Evolutionary conservation across 2,113 vertebrate genomes (phyloP).

Genomic region (Dromiciops gliroides): DNA sequence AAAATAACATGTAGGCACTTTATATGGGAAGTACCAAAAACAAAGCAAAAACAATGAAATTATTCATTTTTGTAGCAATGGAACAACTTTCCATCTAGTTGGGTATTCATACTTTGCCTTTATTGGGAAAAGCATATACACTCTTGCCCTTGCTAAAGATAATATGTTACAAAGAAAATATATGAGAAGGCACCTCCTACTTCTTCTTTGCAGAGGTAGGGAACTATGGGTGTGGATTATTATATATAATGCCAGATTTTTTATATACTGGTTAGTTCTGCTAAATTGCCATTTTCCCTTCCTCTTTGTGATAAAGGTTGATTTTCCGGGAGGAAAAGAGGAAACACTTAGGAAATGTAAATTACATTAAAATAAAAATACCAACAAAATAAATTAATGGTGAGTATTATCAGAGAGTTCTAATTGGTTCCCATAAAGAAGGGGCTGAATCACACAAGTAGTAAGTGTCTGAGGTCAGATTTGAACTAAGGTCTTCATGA

Average conservation of each 20-base stretch:
- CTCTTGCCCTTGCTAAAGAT: not conserved
- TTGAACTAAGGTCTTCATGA: too few species aligned
- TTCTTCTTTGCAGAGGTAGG: not conserved
- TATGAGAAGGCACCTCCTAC: not conserved
- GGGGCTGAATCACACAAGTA: too few species aligned
- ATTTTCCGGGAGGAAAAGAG: not conserved
- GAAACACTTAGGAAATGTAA: not conserved
- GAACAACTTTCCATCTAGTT: not conserved
- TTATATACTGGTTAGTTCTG: not conserved
- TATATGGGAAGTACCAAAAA: not conserved
- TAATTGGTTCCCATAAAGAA: not conserved
- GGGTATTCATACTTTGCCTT: not conserved
- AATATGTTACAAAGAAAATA: not conserved
- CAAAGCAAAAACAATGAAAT: not conserved
- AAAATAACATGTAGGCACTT: not conserved
- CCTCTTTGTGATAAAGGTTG: not conserved
- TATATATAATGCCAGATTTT: not conserved
- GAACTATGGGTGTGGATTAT: not conserved
- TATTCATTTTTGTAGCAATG: not conserved
- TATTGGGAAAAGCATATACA: not conserved
- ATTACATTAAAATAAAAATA: not conserved
- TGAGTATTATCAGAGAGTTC: not conserved
- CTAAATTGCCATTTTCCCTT: not conserved
- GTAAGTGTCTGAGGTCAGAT: too few species aligned
- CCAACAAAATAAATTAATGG: not conserved